Evolutionary conservation across 2,797 vertebrate genomes (phyloP).

Genomic region (Hydrolagus colliei): DNA sequence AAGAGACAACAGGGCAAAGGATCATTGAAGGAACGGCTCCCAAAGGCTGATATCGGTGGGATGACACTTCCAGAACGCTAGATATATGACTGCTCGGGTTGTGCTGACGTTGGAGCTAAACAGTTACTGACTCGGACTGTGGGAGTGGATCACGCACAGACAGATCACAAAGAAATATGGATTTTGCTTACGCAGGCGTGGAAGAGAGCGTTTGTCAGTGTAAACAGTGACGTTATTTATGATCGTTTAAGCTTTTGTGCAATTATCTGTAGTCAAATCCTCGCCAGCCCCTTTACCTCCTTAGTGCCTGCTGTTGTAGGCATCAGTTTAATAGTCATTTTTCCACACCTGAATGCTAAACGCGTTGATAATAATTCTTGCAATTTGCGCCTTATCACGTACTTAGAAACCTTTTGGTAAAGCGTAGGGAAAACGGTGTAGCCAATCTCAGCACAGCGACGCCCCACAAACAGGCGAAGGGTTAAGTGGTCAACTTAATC

Average conservation of each 20-base stretch:
- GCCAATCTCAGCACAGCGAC: no score
- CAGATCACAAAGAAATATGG: not conserved
- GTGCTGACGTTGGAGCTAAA: not conserved
- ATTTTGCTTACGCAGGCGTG: constrained; percentile 1
- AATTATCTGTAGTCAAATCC: constrained; percentile 11
- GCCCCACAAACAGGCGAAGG: no score
- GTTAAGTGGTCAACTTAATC: no score
- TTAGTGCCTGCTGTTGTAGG: not conserved
- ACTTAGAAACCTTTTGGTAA: no score
- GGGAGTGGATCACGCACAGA: not conserved
- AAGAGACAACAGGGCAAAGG: constrained; percentile 7
- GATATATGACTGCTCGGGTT: not conserved
- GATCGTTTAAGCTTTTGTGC: constrained; percentile 23
- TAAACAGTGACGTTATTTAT: constrained; percentile 22
- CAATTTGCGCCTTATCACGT: no score
- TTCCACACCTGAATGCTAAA: not conserved
- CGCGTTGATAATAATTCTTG: no score
- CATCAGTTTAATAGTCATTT: not conserved
- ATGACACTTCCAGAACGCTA: not conserved
- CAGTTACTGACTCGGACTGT: not conserved
- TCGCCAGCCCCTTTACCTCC: not conserved
- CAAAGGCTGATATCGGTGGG: not conserved
- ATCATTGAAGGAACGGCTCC: not conserved
- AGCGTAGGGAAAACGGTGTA: no score
- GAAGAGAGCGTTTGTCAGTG: constrained; percentile 19